phyloP scores from a whole-genome alignment of 1,140 invertebrate species.

The Drosophila truncata region DNA sequence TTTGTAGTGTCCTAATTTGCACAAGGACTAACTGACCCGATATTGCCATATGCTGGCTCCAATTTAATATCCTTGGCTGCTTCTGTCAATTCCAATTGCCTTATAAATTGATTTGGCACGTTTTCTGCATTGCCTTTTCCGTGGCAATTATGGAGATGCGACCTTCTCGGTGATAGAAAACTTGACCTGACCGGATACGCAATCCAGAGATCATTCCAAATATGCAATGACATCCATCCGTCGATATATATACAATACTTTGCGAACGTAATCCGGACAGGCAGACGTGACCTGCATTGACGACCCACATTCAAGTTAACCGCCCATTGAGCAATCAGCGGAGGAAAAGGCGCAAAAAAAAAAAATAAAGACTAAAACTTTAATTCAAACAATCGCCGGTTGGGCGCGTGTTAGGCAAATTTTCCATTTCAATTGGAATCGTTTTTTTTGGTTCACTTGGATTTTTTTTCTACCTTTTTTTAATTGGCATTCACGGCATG shows the following conservation, averaged over 20 bases:
- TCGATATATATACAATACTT: conserved; percentile 47
- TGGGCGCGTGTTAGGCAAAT: conserved; percentile 65
- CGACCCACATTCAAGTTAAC: conserved; percentile 61
- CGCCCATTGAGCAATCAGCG: conserved; percentile 66
- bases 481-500: conserved; percentile 70
- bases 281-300: conserved; percentile 71
- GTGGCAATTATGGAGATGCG: conserved; percentile 36
- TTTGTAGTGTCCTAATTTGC: conserved; percentile 46
- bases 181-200: conserved; percentile 21
- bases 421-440: conserved; percentile 51
- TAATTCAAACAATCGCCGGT: conserved; percentile 65
- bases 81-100: conserved; percentile 50
- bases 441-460: conserved; percentile 19
- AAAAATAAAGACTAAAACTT: conserved; percentile 24
- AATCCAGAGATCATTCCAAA: conserved; percentile 25
- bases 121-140: conserved; percentile 38
- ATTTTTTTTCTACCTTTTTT: conserved; percentile 38
- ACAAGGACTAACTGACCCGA: conserved; percentile 18
- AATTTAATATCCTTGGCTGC: conserved; percentile 37
- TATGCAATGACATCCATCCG: conserved; percentile 47
- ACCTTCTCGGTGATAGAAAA: conserved; percentile 25
- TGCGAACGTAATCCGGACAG: conserved; percentile 47
- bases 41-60: conserved; percentile 23
- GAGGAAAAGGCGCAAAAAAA: conserved; percentile 20
- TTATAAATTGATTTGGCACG: conserved; percentile 73